Base-by-base conservation (phyloP, 2,888 invertebrate species). In the Emmelina monodactyla region DNA sequence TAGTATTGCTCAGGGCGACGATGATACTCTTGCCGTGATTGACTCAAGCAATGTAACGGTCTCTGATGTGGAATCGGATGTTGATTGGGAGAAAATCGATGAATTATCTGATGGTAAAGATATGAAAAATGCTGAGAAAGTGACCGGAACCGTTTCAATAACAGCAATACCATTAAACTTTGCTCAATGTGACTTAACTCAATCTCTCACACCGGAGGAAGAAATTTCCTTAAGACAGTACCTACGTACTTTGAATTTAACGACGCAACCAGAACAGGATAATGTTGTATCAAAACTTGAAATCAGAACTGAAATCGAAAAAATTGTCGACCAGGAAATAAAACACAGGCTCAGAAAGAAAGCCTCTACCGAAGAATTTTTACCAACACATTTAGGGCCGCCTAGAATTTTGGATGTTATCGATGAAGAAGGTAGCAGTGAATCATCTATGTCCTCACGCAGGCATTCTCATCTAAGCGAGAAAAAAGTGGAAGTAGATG, bases 331-430 rank as follows among this genome's bases (percentile, higher is more conserved):
- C 43, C 66, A 62, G 37, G 79, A 76, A 62, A 62, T 76, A 15
- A 73, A 62, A 46, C 71, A 73, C 11, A 58, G 73, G 44, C 45
- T 68, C 41, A 58, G 79, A 37, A 69, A 72, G 51, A 69, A 67
- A 59, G 76, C 60, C 32, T 44, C 62, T n/a, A 56, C 65, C 16
- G 78, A 79, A 34, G 78, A 79, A 35, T 60, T 59, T 44, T 46
- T 57, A 31, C 42, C 52, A 25, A 58, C 60, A 41, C 62, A 84
- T 36, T 82, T 86, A 1, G 82, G 85, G 5, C 84, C 85, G 50
- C 85, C 87, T 9, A 82, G 88, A 55, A 87, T 84, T 44, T 71
- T 91, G 52, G 90, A 89, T 54, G 89, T 88, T 4, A 91, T 91
- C 45, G 86, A 87, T 50, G 91, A 91, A 64, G 91, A 91, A 71